Evolutionary conservation across 2,888 invertebrate species (phyloP).

Genomic region (Sinhomidia bicolor): DNA sequence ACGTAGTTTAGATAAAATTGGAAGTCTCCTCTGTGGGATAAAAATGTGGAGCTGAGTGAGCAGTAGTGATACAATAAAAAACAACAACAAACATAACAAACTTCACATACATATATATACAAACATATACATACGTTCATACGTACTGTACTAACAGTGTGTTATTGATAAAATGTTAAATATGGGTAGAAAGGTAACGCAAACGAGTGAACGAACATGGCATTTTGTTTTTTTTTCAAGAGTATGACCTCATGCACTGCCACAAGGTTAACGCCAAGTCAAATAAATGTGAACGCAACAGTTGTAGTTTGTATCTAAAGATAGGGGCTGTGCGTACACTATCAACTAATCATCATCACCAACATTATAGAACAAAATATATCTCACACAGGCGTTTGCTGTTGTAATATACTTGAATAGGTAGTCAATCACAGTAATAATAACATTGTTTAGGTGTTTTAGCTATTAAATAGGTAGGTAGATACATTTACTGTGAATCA

Average conservation of each 20-base stretch:
- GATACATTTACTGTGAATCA: background rate
- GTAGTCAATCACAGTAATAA: background rate
- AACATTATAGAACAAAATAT: background rate
- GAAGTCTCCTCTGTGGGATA: background rate
- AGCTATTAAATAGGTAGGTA: slow-evolving; percentile 5
- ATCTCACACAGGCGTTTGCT: background rate
- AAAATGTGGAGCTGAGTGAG: too few relatives aligned
- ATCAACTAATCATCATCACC: too few relatives aligned
- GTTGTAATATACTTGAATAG: background rate
- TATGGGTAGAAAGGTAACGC: slow-evolving; percentile 9
- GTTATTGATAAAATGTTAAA: slow-evolving; percentile 40
- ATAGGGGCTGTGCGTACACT: background rate
- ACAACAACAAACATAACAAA: too few relatives aligned
- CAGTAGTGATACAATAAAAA: background rate
- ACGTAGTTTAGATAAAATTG: background rate
- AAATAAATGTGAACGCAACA: slow-evolving; percentile 39
- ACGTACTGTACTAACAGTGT: background rate
- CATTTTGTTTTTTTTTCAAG: slow-evolving; percentile 51
- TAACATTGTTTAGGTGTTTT: slow-evolving; percentile 1
- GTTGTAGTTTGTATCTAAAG: slow-evolving; percentile 43
- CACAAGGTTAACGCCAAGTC: slow-evolving; percentile 64
- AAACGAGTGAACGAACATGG: slow-evolving; percentile 16
- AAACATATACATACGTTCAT: too few relatives aligned
- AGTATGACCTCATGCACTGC: slow-evolving; percentile 62
- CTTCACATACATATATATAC: too few relatives aligned